Evolutionary conservation across 2,113 vertebrate species (phyloP).

Genomic region (Trichechus manatus): DNA sequence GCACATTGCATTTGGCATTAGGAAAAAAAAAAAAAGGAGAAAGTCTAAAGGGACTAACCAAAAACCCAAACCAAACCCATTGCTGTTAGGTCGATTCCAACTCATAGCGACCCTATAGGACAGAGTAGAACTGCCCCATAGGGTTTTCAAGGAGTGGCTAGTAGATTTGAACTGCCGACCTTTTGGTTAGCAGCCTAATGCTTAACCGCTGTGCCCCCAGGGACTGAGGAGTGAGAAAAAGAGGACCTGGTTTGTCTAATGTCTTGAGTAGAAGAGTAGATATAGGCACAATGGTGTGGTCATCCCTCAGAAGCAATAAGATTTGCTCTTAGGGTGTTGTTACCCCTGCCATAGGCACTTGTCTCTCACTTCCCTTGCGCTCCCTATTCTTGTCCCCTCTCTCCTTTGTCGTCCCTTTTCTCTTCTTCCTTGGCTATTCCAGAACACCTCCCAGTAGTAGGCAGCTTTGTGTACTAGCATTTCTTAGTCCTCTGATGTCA

Average conservation of each 20-base stretch:
- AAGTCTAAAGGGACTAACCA: not conserved
- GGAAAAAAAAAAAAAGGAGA: not conserved
- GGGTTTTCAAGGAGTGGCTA: no score
- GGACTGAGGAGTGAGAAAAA: not conserved
- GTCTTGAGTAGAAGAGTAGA: not conserved
- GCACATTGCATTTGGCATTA: not conserved
- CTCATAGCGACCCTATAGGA: no score
- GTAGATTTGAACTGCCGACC: no score
- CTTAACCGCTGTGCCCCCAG: not conserved
- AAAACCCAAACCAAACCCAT: no score
- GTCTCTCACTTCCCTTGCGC: not conserved
- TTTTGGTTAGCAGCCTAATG: no score
- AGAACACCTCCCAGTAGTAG: not conserved
- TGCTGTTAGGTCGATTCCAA: no score
- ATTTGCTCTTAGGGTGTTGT: not conserved
- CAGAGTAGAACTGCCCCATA: no score
- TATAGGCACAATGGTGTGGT: accelerated
- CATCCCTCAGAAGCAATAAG: not conserved
- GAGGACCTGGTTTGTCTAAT: not conserved
- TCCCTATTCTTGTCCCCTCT: not conserved
- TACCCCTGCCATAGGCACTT: not conserved
- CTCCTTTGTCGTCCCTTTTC: not conserved
- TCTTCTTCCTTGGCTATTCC: not conserved
- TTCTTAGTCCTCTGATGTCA: not conserved
- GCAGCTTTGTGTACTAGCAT: not conserved